Base-by-base conservation (phyloP, 2,888 invertebrate species). In the Torymus aiolomorphi region DNA sequence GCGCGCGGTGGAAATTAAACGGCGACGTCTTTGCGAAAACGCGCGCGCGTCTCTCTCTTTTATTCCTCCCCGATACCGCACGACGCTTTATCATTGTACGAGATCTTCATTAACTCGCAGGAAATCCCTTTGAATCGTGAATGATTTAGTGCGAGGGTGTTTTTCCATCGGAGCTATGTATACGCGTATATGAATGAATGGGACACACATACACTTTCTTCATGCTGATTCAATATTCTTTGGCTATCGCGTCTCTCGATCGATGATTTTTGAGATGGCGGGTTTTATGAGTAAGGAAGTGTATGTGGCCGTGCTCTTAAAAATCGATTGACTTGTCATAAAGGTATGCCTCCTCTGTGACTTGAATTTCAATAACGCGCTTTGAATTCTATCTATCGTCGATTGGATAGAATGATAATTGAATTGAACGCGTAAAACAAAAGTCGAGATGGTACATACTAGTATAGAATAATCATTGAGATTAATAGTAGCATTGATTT, bases 51-150 rank as follows among this genome's bases (percentile, higher is more conserved):
- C 42, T 42, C 42, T 42, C 42, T 42, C 8, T 42, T 8, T 42
- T 42, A 0, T 42, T 8, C 8, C 42, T 8, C 42, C 8, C 42
- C 42, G 42, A 42, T 42, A 42, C 8, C 5, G 8, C 42, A 42
- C 42, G 5, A 42, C 8, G 42, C 42, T 42, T 20, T 71, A 73
- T 74, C 74, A 11, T 2, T 20, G 42, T 20, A 10, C 49, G 42
- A 57, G 65, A 65, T 65, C 56, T 74, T 74, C 65, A 74, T 74
- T 65, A 74, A 42, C 20, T 65, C 57, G 20, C 31, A 31, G 54
- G 42, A 66, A 72, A 72, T 61, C 51, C 42, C 51, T 72, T 51
- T 72, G 51, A 52, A 24, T 42, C 42, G 42, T 42, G 42, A 70
- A 49, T 56, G 70, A 59, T 49, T 59, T 59, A 51, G 49, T 18